Evolutionary conservation across 2,113 vertebrate genomes (phyloP).

Genomic region (Indicator indicator): DNA sequence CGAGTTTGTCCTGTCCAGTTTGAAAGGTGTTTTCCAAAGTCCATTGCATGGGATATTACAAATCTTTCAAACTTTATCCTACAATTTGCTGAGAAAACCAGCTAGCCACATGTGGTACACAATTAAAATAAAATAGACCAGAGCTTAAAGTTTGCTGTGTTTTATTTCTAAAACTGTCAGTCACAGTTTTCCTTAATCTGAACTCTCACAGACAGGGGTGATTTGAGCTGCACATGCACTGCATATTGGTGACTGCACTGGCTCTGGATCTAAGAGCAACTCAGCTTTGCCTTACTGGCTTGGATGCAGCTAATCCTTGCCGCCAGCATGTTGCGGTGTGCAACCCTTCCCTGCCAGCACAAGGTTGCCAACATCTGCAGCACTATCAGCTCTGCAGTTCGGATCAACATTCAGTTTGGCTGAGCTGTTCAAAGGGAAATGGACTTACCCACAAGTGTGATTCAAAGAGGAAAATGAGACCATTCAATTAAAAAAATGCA

Average conservation of each 20-base stretch:
- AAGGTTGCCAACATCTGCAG: fast-evolving
- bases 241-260: fast-evolving
- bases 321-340: fast-evolving
- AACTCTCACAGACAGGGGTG: background rate
- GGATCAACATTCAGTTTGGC: background rate
- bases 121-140: background rate
- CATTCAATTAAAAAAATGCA: background rate
- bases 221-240: background rate
- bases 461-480: fast-evolving
- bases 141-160: background rate
- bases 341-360: fast-evolving
- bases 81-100: background rate
- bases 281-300: background rate
- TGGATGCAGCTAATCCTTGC: background rate
- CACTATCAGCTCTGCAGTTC: background rate
- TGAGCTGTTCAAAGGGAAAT: background rate
- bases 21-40: background rate
- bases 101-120: background rate
- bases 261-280: background rate
- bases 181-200: background rate
- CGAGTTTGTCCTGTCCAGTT: background rate
- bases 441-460: fast-evolving
- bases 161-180: background rate
- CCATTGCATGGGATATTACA: background rate
- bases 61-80: background rate